Conservation (phyloP, 2,888 invertebrate species). For the Callyntrura guangdongensis region DNA sequence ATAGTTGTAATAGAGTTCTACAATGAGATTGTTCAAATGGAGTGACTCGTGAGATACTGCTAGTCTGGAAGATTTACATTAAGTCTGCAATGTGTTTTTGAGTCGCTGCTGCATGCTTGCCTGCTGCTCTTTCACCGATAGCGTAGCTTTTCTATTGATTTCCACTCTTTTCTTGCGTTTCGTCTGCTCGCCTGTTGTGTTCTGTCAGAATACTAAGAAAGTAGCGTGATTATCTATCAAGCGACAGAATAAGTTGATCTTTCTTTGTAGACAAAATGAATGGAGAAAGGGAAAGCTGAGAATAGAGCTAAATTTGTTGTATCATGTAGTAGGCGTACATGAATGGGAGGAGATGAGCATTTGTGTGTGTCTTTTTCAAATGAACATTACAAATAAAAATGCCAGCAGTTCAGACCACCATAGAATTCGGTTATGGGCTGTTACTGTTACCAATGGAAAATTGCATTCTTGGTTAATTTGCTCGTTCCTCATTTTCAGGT, state of each 20-base stretch:
- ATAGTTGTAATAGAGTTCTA: conserved; percentile 35
- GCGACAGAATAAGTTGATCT: background rate
- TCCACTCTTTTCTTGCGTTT: conserved; percentile 41
- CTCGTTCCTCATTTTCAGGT: too few relatives aligned
- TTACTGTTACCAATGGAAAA: background rate
- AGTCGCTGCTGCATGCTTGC: conserved; percentile 19
- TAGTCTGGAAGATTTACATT: conserved; percentile 23
- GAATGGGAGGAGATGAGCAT: too few relatives aligned
- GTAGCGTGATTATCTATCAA: background rate
- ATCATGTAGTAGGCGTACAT: too few relatives aligned
- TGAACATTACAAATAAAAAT: too few relatives aligned
- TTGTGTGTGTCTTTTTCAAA: too few relatives aligned
- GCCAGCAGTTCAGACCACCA: too few relatives aligned
- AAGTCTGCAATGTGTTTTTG: conserved; percentile 21
- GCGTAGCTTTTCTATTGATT: conserved; percentile 52
- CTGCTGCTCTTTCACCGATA: conserved; percentile 43
- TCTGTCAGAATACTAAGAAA: conserved; percentile 20
- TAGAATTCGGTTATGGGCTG: too few relatives aligned
- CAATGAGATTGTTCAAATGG: background rate
- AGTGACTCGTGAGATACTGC: conserved; percentile 3
- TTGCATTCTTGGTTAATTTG: background rate
- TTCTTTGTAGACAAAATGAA: background rate
- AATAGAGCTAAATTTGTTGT: background rate
- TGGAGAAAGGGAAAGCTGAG: background rate
- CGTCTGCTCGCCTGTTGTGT: background rate